These are phyloP conservation scores for Unio delphinus DNA, from an alignment of 2,888 invertebrate genomes.

Conservation along the genomic window DNA sequence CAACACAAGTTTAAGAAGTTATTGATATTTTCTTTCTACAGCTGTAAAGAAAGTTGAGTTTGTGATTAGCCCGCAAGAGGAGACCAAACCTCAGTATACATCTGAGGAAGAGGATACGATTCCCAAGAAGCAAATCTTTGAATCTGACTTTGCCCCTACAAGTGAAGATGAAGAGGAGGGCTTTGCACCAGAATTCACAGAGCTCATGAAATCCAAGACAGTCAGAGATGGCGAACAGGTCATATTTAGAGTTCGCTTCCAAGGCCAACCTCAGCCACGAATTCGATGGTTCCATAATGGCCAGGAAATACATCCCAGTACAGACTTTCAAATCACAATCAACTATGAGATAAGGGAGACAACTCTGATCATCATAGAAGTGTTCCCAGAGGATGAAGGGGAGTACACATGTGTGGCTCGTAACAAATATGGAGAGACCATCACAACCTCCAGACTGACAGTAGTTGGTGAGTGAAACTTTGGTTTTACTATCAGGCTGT, in stretches of 20 bases:
- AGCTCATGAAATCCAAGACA: slow-evolving; percentile 81
- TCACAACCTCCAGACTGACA: slow-evolving; percentile 82
- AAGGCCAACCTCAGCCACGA: slow-evolving; percentile 59
- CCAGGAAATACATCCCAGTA: slow-evolving; percentile 68
- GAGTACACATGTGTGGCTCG: slow-evolving; percentile 91
- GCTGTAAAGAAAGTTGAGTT: slow-evolving; percentile 32
- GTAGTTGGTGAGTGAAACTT: slow-evolving; percentile 67
- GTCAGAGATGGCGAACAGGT: slow-evolving; percentile 92
- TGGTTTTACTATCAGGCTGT: background rate
- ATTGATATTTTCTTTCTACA: background rate
- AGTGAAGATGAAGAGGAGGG: slow-evolving; percentile 48
- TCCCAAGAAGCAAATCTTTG: slow-evolving; percentile 39
- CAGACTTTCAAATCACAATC: slow-evolving; percentile 70
- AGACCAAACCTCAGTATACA: slow-evolving; percentile 14
- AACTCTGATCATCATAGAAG: slow-evolving; percentile 92
- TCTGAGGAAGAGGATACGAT: slow-evolving; percentile 40
- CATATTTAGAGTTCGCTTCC: slow-evolving; percentile 58
- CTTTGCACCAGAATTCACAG: slow-evolving; percentile 86
- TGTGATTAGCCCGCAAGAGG: slow-evolving; percentile 18
- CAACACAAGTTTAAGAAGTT: background rate
- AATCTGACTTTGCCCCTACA: slow-evolving; percentile 41
- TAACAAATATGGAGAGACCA: slow-evolving; percentile 91
- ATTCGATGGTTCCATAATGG: slow-evolving; percentile 73
- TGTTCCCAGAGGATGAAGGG: slow-evolving; percentile 99
- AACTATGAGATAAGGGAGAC: slow-evolving; percentile 85